Conservation (phyloP, 2,888 invertebrate genomes). For the Carpatolechia fugitivella region DNA sequence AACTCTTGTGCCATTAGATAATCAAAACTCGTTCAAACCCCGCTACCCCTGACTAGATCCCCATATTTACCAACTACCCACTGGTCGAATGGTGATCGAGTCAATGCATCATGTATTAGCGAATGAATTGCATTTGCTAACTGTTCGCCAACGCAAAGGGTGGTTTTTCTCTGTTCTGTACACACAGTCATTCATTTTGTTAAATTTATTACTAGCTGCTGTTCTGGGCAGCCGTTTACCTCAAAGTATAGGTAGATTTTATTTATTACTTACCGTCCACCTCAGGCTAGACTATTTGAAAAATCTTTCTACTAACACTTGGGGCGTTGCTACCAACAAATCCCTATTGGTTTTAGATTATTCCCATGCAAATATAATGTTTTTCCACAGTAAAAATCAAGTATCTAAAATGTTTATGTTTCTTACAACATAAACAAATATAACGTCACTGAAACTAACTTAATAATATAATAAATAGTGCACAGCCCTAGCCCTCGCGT, state of each 20-base stretch:
- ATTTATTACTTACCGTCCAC: too few species aligned
- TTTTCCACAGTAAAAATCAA: not conserved
- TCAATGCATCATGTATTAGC: slow-evolving; percentile 11
- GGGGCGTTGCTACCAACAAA: too few species aligned
- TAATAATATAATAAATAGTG: slow-evolving; percentile 36
- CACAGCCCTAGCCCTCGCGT: slow-evolving; percentile 48
- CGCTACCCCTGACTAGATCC: not conserved
- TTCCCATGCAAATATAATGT: not conserved
- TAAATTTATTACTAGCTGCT: slow-evolving; percentile 37
- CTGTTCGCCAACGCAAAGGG: slow-evolving; percentile 51
- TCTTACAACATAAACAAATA: too few species aligned
- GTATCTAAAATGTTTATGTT: too few species aligned
- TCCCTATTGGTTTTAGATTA: not conserved
- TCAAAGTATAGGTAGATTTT: not conserved
- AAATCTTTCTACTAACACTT: too few species aligned
- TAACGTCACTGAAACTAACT: slow-evolving; percentile 6
- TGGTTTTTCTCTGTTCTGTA: slow-evolving; percentile 39
- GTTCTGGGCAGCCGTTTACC: not conserved
- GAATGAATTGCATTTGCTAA: slow-evolving; percentile 11
- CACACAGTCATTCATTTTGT: slow-evolving; percentile 66
- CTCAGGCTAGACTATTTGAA: too few species aligned
- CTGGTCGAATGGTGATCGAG: slow-evolving; percentile 1
- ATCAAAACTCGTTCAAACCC: slow-evolving; percentile 1
- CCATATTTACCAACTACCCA: slow-evolving; percentile 2
- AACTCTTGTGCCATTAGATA: not conserved